Base-by-base conservation (phyloP, 2,113 vertebrate species). In the Gobiocypris rarus region DNA sequence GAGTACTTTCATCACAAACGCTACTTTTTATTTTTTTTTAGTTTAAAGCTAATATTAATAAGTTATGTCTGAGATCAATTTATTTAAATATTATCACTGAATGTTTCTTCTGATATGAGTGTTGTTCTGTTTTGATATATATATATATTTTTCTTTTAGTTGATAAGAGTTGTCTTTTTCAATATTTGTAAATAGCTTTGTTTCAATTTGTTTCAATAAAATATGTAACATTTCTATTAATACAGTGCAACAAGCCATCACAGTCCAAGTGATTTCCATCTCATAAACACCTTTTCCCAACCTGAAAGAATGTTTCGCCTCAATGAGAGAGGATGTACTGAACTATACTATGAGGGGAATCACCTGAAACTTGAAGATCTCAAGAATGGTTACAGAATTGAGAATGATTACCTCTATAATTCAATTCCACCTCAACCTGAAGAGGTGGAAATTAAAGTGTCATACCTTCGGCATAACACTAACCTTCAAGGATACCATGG, bases 381-480 rank as follows among this genome's bases (percentile, higher is more conserved):
- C 31, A 28, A 14, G n/a, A n/a, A n/a, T n/a, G n/a, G n/a, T n/a
- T n/a, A n/a, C n/a, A n/a, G n/a, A 15, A 52, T 50, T 2, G 0
- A 0, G 13, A 84, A 76, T 67, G 1, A 2, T 0, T 84, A 84
- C 45, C n/a, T 84, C 2, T 2, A 52, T 28, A 65, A 10, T 28
- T 3, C 5, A 5, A 75, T 71, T 28, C 73, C 45, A 54, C 6
- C 9, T 6, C 15, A n/a, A 31, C 82, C 59, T 24, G 1, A 41
- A 15, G 8, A 63, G 0, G 59, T 76, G 10, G 28, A 67, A 14
- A 56, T 84, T 54, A 5, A 41, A 31, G 82, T 77, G 59, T 54
- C 58, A 15, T 17, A 76, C 34, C 43, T 84, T 54, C 26, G 48
- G 5, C 82, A 83, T 38, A 45, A 83, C 65, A 83, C 82, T 54